A percentile compares a stretch with the other conserved stretches of the same genome.
phyloP scores from a whole-genome alignment of 2,888 invertebrate genomes.

The Tinea trinotella region DNA sequence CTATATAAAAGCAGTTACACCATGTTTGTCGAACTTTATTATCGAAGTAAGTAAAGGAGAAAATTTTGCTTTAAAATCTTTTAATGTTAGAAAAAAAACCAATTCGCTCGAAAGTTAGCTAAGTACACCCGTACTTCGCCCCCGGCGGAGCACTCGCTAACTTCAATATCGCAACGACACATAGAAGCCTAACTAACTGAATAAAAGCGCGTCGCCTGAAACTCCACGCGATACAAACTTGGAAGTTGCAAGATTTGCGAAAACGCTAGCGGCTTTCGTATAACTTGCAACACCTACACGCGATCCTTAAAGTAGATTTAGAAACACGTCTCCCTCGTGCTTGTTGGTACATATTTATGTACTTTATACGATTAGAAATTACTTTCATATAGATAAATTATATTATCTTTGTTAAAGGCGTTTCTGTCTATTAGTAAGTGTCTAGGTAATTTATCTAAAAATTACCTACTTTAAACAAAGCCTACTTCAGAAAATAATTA shows the following conservation, averaged over 20 bases:
- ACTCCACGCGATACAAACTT: conserved; percentile 54
- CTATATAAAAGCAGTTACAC: background rate
- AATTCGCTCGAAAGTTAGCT: conserved; percentile 13
- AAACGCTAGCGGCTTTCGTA: conserved; percentile 45
- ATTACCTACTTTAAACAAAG: too few species aligned
- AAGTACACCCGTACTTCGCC: conserved; percentile 17
- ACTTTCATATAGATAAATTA: background rate
- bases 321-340: conserved; percentile 34
- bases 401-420: too few species aligned
- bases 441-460: too few species aligned
- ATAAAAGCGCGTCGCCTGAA: conserved; percentile 47
- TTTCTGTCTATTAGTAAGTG: too few species aligned
- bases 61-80: conserved; percentile 2
- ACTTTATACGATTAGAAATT: conserved; percentile 8
- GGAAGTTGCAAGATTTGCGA: conserved; percentile 56
- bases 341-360: conserved; percentile 7
- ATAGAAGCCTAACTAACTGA: conserved; percentile 56
- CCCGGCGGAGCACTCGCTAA: conserved; percentile 25
- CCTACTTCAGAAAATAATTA: too few species aligned
- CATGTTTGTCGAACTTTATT: background rate
- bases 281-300: conserved; percentile 35
- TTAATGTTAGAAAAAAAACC: conserved; percentile 5
- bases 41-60: background rate
- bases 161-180: conserved; percentile 43
- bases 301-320: conserved; percentile 46